Conservation (phyloP, 2,888 invertebrate genomes). For the Odontocolon sp. region DNA sequence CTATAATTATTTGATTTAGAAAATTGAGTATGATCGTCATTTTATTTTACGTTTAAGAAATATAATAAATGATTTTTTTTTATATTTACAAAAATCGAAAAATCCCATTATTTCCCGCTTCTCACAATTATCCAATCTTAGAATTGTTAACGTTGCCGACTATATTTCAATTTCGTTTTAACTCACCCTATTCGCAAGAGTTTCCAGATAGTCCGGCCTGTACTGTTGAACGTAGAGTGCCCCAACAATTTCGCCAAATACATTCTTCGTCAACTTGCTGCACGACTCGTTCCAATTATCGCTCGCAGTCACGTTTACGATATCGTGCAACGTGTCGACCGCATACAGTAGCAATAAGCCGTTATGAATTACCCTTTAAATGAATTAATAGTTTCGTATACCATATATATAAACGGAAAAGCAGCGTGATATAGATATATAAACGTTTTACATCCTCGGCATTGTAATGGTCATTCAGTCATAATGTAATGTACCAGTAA, state of each 20-base stretch:
- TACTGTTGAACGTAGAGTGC: conserved; percentile 81
- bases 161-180: too few relatives aligned
- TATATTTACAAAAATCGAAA: neutral
- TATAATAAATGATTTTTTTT: too few relatives aligned
- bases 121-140: neutral
- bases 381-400: too few relatives aligned
- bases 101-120: too few relatives aligned
- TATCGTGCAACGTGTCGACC: conserved; percentile 80
- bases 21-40: neutral
- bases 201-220: conserved; percentile 78
- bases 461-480: too few relatives aligned
- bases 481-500: too few relatives aligned
- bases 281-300: conserved; percentile 78
- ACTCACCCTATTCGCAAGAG: conserved; percentile 79
- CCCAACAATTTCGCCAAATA: conserved; percentile 79
- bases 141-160: too few relatives aligned
- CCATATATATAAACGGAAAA: too few relatives aligned
- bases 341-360: conserved; percentile 81
- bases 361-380: conserved; percentile 81
- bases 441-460: too few relatives aligned
- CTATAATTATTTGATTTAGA: neutral
- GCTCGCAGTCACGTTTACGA: conserved; percentile 79
- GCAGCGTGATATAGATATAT: too few relatives aligned
- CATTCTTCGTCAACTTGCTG: conserved; percentile 77
- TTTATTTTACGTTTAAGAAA: neutral